Evolutionary conservation across 2,797 vertebrate species (phyloP), one percentile per base, ranked within the genome.

Genomic region (Chaenodraco wilsoni): DNA sequence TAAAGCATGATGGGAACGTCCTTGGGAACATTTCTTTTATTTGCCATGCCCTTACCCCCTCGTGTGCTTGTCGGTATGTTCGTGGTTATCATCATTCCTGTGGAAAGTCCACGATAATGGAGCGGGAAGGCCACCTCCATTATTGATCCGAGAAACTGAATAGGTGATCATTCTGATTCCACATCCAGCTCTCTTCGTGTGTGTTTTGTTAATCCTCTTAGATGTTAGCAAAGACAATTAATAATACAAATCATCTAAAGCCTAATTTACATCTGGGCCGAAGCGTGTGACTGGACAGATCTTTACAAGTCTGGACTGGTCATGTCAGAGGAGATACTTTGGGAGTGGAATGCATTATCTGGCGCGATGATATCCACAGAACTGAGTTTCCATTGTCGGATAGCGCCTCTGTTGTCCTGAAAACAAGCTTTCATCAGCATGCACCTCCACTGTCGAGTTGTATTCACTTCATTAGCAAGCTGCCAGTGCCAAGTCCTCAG

Each of bases 391-490:
- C 57, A 43, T 78, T 74, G 83, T 85, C 68, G 81, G 78, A 63
- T 65, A 79, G 72, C 55, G 77, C 65, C 65, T 44, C 64, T 63
- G 74, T 78, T 79, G 77, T 64, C 68, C 74, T 51, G 67, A 69
- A 84, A 85, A 78, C 74, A 61, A 55, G 64, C 67, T 88, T 86
- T 87, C 89, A 89, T 90, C 91, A 87, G 88, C 83, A 88, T 88
- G 79, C 88, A 81, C 82, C 82, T 86, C 88, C 79, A 73, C 79
- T 49, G 79, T 88, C 85, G 62, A 74, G 58, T 89, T 92, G 84
- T 88, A 84, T 91, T 87, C 87, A 79, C 88, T 89, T 89, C 86
- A 90, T 92, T 90, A 91, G 83, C 87, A 81, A 65, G 79, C 82
- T 74, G 87, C 83, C 83, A 17, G 79, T 74, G 85, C 84, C 78